Evolutionary conservation across 1,140 invertebrate genomes (phyloP).

Genomic region (Cherax quadricarinatus): DNA sequence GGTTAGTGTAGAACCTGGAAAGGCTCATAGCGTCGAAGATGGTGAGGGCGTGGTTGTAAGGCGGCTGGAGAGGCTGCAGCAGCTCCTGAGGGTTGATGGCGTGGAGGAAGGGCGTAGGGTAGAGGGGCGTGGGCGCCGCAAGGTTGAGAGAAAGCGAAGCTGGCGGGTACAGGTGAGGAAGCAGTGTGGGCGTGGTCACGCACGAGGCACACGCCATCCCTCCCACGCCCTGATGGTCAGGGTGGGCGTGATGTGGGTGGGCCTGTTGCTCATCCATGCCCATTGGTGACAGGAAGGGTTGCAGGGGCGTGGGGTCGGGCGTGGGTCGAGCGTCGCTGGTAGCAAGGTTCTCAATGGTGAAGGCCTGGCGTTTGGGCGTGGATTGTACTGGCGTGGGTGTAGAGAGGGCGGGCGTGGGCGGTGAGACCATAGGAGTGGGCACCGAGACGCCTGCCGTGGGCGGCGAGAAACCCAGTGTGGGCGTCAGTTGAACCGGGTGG

Average conservation of each 20-base stretch:
- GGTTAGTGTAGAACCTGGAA: no score
- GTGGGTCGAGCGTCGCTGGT: conserved; percentile 69
- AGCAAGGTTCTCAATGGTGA: conserved; percentile 69
- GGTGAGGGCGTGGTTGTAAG: background rate
- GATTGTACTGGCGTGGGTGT: background rate
- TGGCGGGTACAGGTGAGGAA: background rate
- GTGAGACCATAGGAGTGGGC: no score
- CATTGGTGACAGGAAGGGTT: conserved; percentile 83
- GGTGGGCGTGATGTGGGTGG: conserved; percentile 33
- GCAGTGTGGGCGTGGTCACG: conserved; percentile 85
- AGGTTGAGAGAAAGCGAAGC: conserved; percentile 35
- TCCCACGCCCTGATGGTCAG: background rate
- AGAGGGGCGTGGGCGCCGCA: background rate
- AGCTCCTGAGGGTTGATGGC: background rate
- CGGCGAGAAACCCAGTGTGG: background rate
- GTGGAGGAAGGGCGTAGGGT: background rate
- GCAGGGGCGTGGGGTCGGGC: conserved; percentile 31
- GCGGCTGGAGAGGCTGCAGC: background rate
- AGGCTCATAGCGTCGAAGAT: background rate
- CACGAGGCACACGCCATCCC: conserved; percentile 75
- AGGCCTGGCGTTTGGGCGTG: conserved; percentile 64
- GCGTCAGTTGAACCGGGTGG: background rate
- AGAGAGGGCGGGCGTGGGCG: background rate
- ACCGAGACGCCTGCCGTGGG: background rate
- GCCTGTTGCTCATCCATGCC: background rate